These are phyloP conservation scores for Pogonomyrmex barbatus DNA, from an alignment of 1,140 invertebrate species.

Conservation along the genomic window DNA sequence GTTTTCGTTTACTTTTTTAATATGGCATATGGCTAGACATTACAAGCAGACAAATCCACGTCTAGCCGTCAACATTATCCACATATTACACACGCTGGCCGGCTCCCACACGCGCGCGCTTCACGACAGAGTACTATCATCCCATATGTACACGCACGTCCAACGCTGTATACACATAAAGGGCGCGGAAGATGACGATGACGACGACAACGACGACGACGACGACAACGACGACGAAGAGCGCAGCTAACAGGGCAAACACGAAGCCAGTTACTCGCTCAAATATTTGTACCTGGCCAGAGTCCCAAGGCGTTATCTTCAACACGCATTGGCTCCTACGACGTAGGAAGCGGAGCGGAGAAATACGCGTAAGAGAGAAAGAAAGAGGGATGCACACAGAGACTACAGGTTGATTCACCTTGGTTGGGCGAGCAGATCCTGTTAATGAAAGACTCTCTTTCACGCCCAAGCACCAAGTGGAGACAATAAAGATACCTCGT, in stretches of 20 bases:
- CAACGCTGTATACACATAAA: slow-evolving; percentile 43
- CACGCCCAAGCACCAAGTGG: slow-evolving; percentile 68
- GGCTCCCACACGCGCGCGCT: slow-evolving; percentile 44
- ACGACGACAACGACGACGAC: slow-evolving; percentile 37
- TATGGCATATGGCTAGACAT: slow-evolving; percentile 45
- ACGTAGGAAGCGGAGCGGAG: background rate
- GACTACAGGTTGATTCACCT: slow-evolving; percentile 80
- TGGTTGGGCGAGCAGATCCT: slow-evolving; percentile 60
- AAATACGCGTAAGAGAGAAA: background rate
- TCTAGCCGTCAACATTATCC: slow-evolving; percentile 65
- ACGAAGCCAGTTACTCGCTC: slow-evolving; percentile 80
- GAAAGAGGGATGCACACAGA: slow-evolving; percentile 54
- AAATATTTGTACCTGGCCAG: slow-evolving; percentile 83
- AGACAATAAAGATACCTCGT: slow-evolving; percentile 79
- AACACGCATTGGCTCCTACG: slow-evolving; percentile 74
- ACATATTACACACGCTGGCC: slow-evolving; percentile 57
- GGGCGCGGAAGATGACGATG: slow-evolving; percentile 39
- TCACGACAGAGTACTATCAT: slow-evolving; percentile 20
- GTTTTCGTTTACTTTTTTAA: slow-evolving; percentile 59
- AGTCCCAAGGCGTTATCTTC: slow-evolving; percentile 78
- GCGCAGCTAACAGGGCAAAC: slow-evolving; percentile 79
- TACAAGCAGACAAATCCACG: slow-evolving; percentile 36
- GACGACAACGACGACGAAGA: slow-evolving; percentile 53
- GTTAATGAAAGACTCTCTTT: slow-evolving; percentile 82
- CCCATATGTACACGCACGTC: slow-evolving; percentile 56